Conservation (phyloP, 2,888 invertebrate species). For the Pterostichus niger region DNA sequence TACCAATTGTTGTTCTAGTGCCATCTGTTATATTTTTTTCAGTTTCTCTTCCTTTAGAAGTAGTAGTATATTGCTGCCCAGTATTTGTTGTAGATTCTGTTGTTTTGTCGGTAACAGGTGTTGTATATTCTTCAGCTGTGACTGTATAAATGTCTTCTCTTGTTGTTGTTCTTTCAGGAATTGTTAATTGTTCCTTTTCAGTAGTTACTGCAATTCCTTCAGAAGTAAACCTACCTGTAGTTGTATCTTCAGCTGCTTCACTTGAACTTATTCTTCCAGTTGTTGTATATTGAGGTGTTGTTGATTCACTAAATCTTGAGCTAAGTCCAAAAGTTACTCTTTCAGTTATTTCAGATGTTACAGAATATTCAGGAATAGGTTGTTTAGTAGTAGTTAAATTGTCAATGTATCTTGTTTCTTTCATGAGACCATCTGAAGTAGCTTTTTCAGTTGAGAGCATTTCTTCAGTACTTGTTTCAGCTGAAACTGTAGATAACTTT, state of each 20-base stretch:
- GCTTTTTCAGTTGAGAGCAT: constrained; percentile 42
- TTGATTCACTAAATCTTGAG: constrained; percentile 60
- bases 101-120: neutral
- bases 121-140: constrained; percentile 25
- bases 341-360: constrained; percentile 41
- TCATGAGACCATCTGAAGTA: constrained; percentile 34
- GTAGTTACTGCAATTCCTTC: neutral
- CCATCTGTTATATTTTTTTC: neutral
- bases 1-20: neutral
- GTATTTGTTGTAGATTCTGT: neutral
- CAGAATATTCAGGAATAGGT: no score
- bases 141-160: neutral
- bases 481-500: constrained; percentile 67
- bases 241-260: neutral
- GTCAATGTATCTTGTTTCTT: constrained; percentile 27
- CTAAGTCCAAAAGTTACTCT: constrained; percentile 54
- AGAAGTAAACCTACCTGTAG: neutral
- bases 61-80: constrained; percentile 59
- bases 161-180: constrained; percentile 21
- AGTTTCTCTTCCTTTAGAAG: constrained; percentile 67
- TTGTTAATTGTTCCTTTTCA: constrained; percentile 24
- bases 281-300: constrained; percentile 14
- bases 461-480: constrained; percentile 67
- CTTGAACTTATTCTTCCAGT: no score
- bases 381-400: constrained; percentile 41